Base-by-base conservation (phyloP, 2,888 invertebrate genomes). In the Anagyrus pseudococci region DNA sequence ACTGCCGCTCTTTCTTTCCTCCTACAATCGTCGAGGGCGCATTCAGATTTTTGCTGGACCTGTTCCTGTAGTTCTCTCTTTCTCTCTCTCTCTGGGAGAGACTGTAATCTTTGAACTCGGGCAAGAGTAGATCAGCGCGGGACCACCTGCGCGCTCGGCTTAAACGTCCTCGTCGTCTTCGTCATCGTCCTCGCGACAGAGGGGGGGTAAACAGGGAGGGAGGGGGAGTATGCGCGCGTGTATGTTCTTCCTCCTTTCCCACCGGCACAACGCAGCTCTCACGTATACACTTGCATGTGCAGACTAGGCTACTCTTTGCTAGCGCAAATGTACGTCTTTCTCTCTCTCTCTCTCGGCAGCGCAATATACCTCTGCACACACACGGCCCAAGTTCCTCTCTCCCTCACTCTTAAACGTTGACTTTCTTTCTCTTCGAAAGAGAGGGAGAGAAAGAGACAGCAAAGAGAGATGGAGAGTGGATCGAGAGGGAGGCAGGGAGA, bases 261-360 rank as follows among this genome's bases (percentile, higher is more conserved):
- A 19, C 59, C 52, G 44, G 48, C 62, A 55, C 58, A n/a, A n/a
- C n/a, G n/a, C n/a, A n/a, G n/a, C n/a, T n/a, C n/a, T n/a, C n/a
- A n/a, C n/a, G n/a, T n/a, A n/a, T n/a, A 54, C 44, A 44, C 20
- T 54, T 55, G 57, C 55, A 47, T 43, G 64, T 67, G 47, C 58
- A 58, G 48, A 58, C 54, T 58, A 61, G 61, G 52, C 58, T 62
- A n/a, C n/a, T n/a, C n/a, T n/a, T n/a, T n/a, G n/a, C n/a, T n/a
- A n/a, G n/a, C n/a, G n/a, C n/a, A n/a, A n/a, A n/a, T n/a, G n/a
- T n/a, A n/a, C n/a, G n/a, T n/a, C n/a, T n/a, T n/a, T n/a, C n/a
- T n/a, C n/a, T n/a, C n/a, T n/a, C n/a, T n/a, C n/a, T n/a, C n/a
- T n/a, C n/a, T 47, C 47, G 19, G 20, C 26, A 22, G 17, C 33